These are phyloP conservation scores for Hypanus sabinus DNA, from an alignment of 2,113 vertebrate species.

Conservation along the genomic window DNA sequence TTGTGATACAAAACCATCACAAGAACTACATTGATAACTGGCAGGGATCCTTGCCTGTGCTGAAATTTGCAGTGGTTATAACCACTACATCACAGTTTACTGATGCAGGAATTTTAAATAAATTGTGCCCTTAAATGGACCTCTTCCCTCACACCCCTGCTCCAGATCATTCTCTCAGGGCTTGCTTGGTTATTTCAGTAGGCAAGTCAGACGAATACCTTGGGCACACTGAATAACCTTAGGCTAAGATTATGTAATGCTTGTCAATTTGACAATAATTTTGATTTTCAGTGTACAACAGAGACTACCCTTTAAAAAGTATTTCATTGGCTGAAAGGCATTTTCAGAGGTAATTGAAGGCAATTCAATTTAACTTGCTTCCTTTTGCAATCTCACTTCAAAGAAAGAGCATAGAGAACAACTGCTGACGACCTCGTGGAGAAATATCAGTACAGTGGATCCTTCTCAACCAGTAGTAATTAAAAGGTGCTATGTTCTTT, in stretches of 20 bases:
- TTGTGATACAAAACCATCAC: neutral
- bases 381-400: too few species aligned
- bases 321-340: too few species aligned
- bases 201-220: neutral
- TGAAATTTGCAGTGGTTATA: neutral
- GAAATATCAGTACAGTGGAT: neutral
- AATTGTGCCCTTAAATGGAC: neutral
- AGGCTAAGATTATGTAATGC: neutral
- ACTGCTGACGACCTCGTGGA: neutral
- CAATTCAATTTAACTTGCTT: too few species aligned
- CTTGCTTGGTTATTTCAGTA: neutral
- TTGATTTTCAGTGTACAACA: too few species aligned
- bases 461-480: neutral
- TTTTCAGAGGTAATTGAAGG: too few species aligned
- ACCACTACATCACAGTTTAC: neutral
- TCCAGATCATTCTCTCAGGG: neutral
- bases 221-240: neutral
- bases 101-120: neutral
- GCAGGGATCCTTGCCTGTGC: neutral
- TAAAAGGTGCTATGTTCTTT: neutral
- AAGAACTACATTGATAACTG: neutral
- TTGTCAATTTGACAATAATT: too few species aligned
- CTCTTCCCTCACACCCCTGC: neutral
- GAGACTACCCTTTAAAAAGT: too few species aligned
- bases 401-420: neutral